Conservation (phyloP, 2,888 invertebrate genomes). For the Drymonia ruficornis region DNA sequence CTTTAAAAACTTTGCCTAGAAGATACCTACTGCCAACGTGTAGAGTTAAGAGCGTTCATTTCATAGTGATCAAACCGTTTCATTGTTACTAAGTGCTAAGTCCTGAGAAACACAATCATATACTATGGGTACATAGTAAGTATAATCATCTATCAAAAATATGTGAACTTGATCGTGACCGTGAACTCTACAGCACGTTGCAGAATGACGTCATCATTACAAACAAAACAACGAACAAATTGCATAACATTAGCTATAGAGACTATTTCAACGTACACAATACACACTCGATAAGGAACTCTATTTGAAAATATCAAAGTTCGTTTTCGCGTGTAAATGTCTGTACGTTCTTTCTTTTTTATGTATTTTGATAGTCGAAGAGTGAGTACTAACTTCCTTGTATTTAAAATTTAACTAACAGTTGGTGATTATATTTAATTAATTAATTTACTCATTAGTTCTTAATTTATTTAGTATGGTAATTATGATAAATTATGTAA, state of each 20-base stretch:
- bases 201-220: slow-evolving; percentile 63
- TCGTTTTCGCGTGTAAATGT: neutral
- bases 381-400: slow-evolving; percentile 4
- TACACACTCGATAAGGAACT: neutral
- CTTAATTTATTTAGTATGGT: neutral
- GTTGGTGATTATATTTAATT: neutral
- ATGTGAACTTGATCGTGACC: slow-evolving; percentile 70
- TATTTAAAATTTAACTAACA: neutral
- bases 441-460: neutral
- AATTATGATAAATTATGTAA: neutral
- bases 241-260: slow-evolving; percentile 70
- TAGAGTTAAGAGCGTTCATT: neutral
- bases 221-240: slow-evolving; percentile 66
- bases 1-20: too few relatives aligned
- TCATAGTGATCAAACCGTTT: neutral
- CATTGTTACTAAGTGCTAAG: too few relatives aligned
- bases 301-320: neutral
- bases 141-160: slow-evolving; percentile 38
- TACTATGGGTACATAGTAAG: neutral
- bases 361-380: neutral
- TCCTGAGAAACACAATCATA: too few relatives aligned
- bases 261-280: slow-evolving; percentile 7
- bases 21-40: too few relatives aligned
- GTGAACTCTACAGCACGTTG: slow-evolving; percentile 57
- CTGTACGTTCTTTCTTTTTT: neutral